Conservation (phyloP, 2,797 vertebrate species). For the Babyrousa celebensis region DNA sequence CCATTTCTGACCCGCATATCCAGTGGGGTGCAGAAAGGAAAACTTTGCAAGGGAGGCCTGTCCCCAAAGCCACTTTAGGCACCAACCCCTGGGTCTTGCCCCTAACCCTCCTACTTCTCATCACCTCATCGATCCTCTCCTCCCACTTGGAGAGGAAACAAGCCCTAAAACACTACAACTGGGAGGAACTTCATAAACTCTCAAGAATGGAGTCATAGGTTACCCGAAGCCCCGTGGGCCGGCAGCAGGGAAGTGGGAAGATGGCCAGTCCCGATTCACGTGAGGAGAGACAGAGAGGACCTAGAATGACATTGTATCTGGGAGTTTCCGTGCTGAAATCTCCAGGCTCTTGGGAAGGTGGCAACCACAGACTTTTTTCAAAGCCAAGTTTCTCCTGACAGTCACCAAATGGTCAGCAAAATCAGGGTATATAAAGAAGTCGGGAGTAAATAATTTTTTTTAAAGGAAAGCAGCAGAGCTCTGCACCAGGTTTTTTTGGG, state of each 20-base stretch:
- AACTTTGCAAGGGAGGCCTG: not conserved
- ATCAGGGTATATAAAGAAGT: not conserved
- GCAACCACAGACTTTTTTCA: not conserved
- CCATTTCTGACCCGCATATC: not conserved
- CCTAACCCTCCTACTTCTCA: not conserved
- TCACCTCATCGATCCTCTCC: not conserved
- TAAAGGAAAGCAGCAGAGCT: conserved; percentile 42
- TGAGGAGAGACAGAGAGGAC: not conserved
- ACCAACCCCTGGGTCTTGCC: not conserved
- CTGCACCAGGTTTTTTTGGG: not conserved
- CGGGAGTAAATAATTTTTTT: not conserved
- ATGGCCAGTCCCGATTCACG: not conserved
- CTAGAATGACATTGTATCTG: not conserved
- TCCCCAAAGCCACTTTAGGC: not conserved
- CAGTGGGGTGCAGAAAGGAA: not conserved
- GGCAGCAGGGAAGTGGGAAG: not conserved
- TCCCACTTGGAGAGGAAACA: not conserved
- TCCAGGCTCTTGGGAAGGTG: not conserved
- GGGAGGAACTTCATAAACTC: not conserved
- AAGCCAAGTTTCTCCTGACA: conserved; percentile 24
- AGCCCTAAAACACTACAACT: not conserved
- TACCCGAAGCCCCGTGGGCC: not conserved
- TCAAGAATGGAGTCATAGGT: not conserved
- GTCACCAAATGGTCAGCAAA: not conserved
- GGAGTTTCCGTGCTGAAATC: not conserved